Evolutionary conservation across 2,113 vertebrate genomes (phyloP), one percentile per base, ranked within the genome.

Genomic region (Triplophysa tibetana): DNA sequence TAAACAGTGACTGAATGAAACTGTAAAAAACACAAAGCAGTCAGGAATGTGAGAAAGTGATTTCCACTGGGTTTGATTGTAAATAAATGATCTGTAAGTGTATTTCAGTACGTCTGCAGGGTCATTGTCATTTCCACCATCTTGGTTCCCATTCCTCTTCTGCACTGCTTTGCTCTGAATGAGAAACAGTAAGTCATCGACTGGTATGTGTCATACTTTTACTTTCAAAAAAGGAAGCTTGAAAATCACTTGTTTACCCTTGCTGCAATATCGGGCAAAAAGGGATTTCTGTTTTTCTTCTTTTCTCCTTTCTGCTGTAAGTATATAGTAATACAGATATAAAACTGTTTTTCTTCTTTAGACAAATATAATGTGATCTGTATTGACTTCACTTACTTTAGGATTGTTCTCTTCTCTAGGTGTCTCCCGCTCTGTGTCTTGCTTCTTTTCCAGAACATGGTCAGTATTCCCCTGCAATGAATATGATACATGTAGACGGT

Each of bases 91-190:
- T 52, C 60, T 48, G 4, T 79, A 19, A 23, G 24, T 33, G 54
- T 41, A 23, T 75, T 70, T 23, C 17, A 50, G 1, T 88, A 92
- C 91, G 88, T 89, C 84, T 54, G 70, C 77, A 38, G 70, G 8
- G 56, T 74, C 68, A 50, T 60, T 78, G 41, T 45, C 77, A 48
- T 8, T 48, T 48, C 79, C 79, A 58, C 9, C 73, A 0, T 80
- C 80, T 56, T 81, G 79, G 19, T 13, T 17, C 58, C 23, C 78
- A 45, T 11, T 58, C 0, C 38, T 67, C 58, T 19, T 90, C 79
- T 85, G 83, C 14, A 62, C 7, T 8, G 38, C 66, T 85, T 75
- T 89, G 24, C 76, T 81, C 90, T 93, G 79, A 82, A 88, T 65
- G 83, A 21, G 68, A 24, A 69, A 75, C 50, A 72, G 19, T 1